Base-by-base conservation (phyloP, 2,113 vertebrate species). In the Mormoops blainvillei region DNA sequence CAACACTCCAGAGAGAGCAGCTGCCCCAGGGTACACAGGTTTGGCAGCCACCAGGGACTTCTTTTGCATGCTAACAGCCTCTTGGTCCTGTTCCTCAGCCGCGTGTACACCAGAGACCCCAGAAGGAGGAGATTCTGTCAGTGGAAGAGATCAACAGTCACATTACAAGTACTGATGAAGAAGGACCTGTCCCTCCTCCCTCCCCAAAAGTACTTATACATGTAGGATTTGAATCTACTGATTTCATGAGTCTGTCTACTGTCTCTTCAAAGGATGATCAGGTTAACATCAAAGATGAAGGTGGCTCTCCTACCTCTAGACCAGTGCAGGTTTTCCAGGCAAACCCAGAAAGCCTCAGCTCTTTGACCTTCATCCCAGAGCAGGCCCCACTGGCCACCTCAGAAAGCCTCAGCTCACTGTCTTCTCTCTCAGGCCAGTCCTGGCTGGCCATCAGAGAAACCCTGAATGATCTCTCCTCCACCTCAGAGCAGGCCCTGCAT, bases 381-480 rank as follows among this genome's bases (percentile, higher is more conserved):
- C 88, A 73, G 78, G 96, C 91, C 74, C 97, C 85, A 3, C 68
- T 97, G 93, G 97, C 97, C 45, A 82, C 93, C 67, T 77, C 93
- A 0, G 97, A 97, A 83, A 96, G 94, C 92, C 76, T 98, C 68
- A 86, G 94, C 89, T 84, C 50, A 11, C 77, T 96, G n/a, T 88
- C 87, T 48, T 92, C 80, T 24, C 19, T 65, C 43, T 92, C 90
- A 1, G 52, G 50, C 52, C 74, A 41, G 74, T 31, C 87, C 74
- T 87, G 70, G 2, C 45, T 86, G 65, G 84, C 70, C 56, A 41
- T 48, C 4, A 19, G 9, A 81, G 97, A 95, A 73, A 94, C 82
- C 81, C 88, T 92, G 41, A 92, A 63, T 5, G 65, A 94, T 18
- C 76, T 89, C 33, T 83, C 81, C 7, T 94, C 91, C 48, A 93